Base-by-base conservation (phyloP, 2,113 vertebrate genomes). In the Clarias gariepinus region DNA sequence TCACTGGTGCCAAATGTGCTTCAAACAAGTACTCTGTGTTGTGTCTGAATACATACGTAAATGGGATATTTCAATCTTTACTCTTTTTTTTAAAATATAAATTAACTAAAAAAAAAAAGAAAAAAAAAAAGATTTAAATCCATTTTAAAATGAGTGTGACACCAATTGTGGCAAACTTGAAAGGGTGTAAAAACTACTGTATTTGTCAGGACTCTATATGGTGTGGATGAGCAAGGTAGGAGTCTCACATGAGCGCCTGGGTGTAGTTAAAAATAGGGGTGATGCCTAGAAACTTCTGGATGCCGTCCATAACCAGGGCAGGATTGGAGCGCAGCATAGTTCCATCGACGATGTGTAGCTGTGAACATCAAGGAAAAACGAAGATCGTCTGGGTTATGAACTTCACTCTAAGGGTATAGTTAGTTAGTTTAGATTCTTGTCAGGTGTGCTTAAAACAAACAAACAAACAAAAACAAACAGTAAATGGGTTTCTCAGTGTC, bases 271-370 rank as follows among this genome's bases (percentile, higher is more conserved):
- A 96, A 93, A 96, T 92, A 0, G 98, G 98, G 0, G 96, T 98
- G 88, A 99, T 93, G 68, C 97, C 96, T 76, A 99, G 93, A 91
- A 99, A 99, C 89, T 95, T 97, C 93, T 99, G 98, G 92, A 99
- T 95, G 88, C 91, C 96, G 77, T 98, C 98, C 98, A 99, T 97
- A 80, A 97, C 96, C 84, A 95, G 92, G 4, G 95, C 95, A 60
- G 98, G 98, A 89, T 96, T 98, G 85, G 94, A 95, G 21, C 97
- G 95, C 84, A 99, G 96, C 91, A 97, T 93, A 87, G 96, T 93
- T 0, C 98, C 98, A 71, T 99, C 98, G 91, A 99, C 96, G 77
- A 99, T 95, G 90, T 98, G 95, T 89, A 99, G 85, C 98, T 99
- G 82, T 92, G 90, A 60, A 90, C 41, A 91, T 89, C 0, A 30